These are phyloP conservation scores for Phrynocephalus guinanensis DNA, from an alignment of 2,797 vertebrate species.

Conservation along the genomic window DNA sequence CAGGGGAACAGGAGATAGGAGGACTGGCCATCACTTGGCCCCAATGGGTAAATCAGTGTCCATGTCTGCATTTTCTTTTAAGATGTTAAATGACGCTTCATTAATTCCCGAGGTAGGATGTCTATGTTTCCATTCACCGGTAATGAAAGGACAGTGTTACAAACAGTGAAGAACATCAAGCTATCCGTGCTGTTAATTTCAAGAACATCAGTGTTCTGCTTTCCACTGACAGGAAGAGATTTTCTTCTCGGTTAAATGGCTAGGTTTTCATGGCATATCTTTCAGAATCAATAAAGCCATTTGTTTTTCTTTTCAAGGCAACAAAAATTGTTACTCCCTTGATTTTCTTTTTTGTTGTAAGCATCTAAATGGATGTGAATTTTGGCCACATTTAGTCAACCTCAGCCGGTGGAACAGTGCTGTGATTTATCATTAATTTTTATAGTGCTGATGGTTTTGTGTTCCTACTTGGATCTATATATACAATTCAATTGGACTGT, in stretches of 20 bases:
- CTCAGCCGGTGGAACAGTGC: slow-evolving; percentile 16
- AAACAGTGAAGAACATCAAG: slow-evolving; percentile 21
- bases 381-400: slow-evolving; percentile 10
- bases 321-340: not conserved
- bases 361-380: slow-evolving; percentile 18
- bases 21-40: no score
- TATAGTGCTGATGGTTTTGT: slow-evolving; percentile 24
- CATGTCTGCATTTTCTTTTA: no score
- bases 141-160: slow-evolving; percentile 25
- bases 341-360: not conserved
- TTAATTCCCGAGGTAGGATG: no score
- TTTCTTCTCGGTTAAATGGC: not conserved
- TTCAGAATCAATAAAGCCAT: not conserved
- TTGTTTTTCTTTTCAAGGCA: slow-evolving; percentile 12
- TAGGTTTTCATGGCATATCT: not conserved
- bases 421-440: slow-evolving; percentile 33
- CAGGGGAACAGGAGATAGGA: no score
- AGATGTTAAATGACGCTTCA: no score
- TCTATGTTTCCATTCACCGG: not conserved
- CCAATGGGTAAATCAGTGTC: no score
- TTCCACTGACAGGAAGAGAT: not conserved
- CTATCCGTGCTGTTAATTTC: not conserved
- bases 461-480: not conserved
- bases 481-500: slow-evolving; percentile 17
- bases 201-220: not conserved